Evolutionary conservation across 2,888 invertebrate genomes (phyloP), one percentile per base, ranked within the genome.

Genomic region (Trissolcus brochymenae): DNA sequence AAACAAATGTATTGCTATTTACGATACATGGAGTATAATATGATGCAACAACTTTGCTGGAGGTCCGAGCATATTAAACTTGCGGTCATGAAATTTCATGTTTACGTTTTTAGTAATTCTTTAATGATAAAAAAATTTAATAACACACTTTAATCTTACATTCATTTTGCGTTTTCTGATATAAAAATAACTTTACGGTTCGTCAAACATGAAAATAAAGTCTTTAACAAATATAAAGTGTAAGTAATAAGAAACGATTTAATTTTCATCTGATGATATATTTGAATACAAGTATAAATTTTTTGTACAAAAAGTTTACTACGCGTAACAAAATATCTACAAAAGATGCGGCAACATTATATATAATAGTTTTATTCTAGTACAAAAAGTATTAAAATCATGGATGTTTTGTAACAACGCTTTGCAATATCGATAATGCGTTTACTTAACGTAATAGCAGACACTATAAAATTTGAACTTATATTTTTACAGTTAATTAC

Each of bases 241-340:
- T 25, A 4, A 3, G 25, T 25, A 25, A 25, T 25, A 9, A 35
- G 9, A 35, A 35, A 35, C 35, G 11, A 35, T 11, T 35, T 2
- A 35, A 35, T 35, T 11, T 35, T 35, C 35, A 35, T 7, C 9
- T 35, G 14, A 17, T 56, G 9, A 40, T 56, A 56, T 56, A 56
- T 50, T 56, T 56, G 29, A 40, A 46, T 65, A 65, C 35, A 54
- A 14, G 4, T 25, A 25, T 25, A 25, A 19, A 46, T 4, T 43
- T 62, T 65, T 65, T 66, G 50, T 56, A 66, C 49, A 66, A 56
- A 66, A 56, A 14, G 11, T 65, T 21, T 41, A 40, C 56, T 57
- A 66, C 29, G 35, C 2, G n/a, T 56, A 66, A 66, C 50, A 65
- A 65, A 49, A 4, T 65, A 65, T 55, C 65, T 65, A 65, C 55